Evolutionary conservation across 2,888 invertebrate species (phyloP), one percentile per base, ranked within the genome.

Genomic region (Lordiphosa andalusiaca): DNA sequence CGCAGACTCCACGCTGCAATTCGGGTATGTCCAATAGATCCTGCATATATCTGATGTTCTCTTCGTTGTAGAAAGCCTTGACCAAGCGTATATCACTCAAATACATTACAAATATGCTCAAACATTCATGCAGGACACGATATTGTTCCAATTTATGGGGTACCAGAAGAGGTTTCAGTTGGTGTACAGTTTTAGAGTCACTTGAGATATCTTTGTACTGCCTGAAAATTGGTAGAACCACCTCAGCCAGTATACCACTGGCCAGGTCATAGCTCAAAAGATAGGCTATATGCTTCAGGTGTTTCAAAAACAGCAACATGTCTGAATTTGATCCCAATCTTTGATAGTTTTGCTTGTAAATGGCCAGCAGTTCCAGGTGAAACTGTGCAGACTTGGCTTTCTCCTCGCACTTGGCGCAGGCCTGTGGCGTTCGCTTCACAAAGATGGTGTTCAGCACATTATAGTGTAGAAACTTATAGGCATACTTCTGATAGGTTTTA

Each of bases 41-140:
- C 58, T 88, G 85, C 67, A 90, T 73, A 57, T 89, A 84, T 9
- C 81, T 70, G 12, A 90, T 87, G 57, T 89, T 88, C 61, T 89
- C 88, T 21, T 86, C 86, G 39, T 85, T 88, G 60, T 87, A 90
- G 59, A 89, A 89, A 2, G 83, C 85, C 52, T 88, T 88, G 1
- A 89, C 82, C 46, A 90, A 69, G 2, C 87, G 84, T 54, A 88
- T 83, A 61, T 90, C 88, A 46, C 84, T 87, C 33, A 90, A 65
- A 73, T 88, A 89, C 73, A 87, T 85, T 3, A 86, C 84, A 61
- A 90, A 87, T 25, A 88, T 85, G 61, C 87, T 87, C 4, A 90
- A 71, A 49, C 89, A 90, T 52, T 85, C 88, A 35, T 84, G 73
- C 0, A 89, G 55, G 13, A 86, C 53, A 10, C 69, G 72, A 51